Evolutionary conservation across 2,797 vertebrate species (phyloP).

Genomic region (Muraenolepis orangiensis): DNA sequence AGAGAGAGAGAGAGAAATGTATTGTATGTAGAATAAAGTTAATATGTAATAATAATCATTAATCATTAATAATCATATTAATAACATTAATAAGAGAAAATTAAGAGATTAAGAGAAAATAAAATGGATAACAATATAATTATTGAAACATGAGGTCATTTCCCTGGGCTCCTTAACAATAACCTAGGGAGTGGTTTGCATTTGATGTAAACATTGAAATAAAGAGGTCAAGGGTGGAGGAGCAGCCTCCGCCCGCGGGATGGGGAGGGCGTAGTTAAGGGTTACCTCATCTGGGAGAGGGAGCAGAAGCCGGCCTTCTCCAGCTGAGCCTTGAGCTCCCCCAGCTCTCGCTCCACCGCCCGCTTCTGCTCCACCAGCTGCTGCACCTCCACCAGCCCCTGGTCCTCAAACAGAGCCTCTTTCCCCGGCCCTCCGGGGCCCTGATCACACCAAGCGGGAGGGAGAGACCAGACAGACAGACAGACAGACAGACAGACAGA

Average conservation of each 20-base stretch:
- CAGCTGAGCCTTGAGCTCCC: slow-evolving; percentile 83
- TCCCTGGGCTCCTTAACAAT: too few relatives aligned
- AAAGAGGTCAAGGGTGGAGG: not conserved
- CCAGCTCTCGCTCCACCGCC: slow-evolving; percentile 78
- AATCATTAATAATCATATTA: not conserved
- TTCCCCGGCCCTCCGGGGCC: slow-evolving; percentile 32
- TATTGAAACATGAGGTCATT: too few relatives aligned
- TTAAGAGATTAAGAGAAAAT: not conserved
- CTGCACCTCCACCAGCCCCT: slow-evolving; percentile 69
- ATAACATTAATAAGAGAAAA: not conserved
- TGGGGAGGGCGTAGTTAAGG: not conserved
- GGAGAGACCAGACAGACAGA: not conserved
- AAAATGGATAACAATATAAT: not conserved
- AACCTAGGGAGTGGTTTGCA: not conserved
- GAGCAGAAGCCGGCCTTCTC: slow-evolving; percentile 85
- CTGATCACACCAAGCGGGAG: slow-evolving; percentile 11
- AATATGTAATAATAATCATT: too few relatives aligned
- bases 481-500: too few relatives aligned
- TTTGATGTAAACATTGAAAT: not conserved
- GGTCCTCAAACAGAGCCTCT: slow-evolving; percentile 46
- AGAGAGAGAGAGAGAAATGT: too few relatives aligned
- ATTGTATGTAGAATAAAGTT: too few relatives aligned
- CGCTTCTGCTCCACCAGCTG: slow-evolving; percentile 76
- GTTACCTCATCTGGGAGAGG: slow-evolving; percentile 85
- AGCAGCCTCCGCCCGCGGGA: too few relatives aligned